Base-by-base conservation (phyloP, 2,113 vertebrate genomes). In the Triplophysa siluroides region DNA sequence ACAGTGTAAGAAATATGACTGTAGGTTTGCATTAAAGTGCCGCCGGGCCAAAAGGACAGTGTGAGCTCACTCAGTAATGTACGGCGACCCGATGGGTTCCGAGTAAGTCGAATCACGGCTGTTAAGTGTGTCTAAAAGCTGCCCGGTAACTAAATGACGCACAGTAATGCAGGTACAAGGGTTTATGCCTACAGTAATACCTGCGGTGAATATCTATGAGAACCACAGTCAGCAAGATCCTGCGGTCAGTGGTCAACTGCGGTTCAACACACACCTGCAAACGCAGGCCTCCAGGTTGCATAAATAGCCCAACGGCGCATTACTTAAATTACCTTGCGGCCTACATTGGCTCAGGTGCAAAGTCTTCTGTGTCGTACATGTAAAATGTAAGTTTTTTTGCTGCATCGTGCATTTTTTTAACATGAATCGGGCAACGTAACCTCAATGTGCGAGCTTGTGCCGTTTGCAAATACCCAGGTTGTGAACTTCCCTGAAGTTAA, bases 51-150 rank as follows among this genome's bases (percentile, higher is more conserved):
- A 68, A 66, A 74, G 70, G 41, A 11, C 19, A 61, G 26, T 11
- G 68, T 68, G 64, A 43, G 63, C 60, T 73, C 61, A 78, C 14
- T 12, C 18, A 65, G 78, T 80, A 66, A 80, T 80, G 82, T 76
- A 73, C 69, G n/a, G 73, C 62, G 47, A 24, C 82, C 71, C 29
- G 74, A 61, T 71, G 56, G 52, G 41, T 29, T 63, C 47, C 41
- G 54, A 56, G 50, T 54, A 58, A 83, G 72, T 23, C 41, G 69
- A 65, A 60, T 83, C 66, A 38, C 24, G 52, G 67, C 67, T 56
- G 78, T 72, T 80, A 80, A 83, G 77, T 77, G 68, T 66, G 11
- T 18, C 52, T 82, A 80, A 85, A 82, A 80, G 73, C 77, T 38
- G 64, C 56, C 63, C 47, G 45, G 76, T 80, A 67, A 68, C 79